Conservation (phyloP, 2,113 vertebrate genomes). For the Mesoclemmys tuberculata region DNA sequence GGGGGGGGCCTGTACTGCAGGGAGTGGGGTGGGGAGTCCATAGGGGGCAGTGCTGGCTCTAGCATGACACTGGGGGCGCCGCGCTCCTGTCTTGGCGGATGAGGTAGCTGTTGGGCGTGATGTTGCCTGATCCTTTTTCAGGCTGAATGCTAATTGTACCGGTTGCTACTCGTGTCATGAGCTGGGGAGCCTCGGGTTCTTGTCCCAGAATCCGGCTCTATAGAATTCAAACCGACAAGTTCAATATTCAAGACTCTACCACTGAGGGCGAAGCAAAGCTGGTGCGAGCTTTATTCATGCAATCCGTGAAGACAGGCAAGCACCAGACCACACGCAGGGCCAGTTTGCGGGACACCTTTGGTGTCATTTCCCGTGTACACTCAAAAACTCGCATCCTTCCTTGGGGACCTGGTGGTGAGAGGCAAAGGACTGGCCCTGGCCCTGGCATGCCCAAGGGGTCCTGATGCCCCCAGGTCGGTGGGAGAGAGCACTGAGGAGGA, state of each 20-base stretch:
- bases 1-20: rapidly evolving
- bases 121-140: no score
- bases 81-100: not conserved
- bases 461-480: no score
- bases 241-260: no score
- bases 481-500: no score
- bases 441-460: no score
- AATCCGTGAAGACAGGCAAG: not conserved
- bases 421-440: not conserved
- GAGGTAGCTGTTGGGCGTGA: not conserved
- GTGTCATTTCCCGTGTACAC: not conserved
- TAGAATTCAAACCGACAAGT: not conserved
- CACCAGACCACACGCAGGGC: not conserved
- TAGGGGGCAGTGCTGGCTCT: not conserved
- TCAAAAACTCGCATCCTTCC: not conserved
- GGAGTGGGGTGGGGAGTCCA: not conserved
- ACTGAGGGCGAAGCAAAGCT: not conserved
- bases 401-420: not conserved
- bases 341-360: not conserved
- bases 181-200: no score
- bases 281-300: not conserved
- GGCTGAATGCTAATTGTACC: no score
- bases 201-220: not conserved
- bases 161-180: not conserved
- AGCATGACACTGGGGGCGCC: not conserved